These are phyloP conservation scores for Blastobasis lacticolella DNA, from an alignment of 2,888 invertebrate species.

Conservation along the genomic window DNA sequence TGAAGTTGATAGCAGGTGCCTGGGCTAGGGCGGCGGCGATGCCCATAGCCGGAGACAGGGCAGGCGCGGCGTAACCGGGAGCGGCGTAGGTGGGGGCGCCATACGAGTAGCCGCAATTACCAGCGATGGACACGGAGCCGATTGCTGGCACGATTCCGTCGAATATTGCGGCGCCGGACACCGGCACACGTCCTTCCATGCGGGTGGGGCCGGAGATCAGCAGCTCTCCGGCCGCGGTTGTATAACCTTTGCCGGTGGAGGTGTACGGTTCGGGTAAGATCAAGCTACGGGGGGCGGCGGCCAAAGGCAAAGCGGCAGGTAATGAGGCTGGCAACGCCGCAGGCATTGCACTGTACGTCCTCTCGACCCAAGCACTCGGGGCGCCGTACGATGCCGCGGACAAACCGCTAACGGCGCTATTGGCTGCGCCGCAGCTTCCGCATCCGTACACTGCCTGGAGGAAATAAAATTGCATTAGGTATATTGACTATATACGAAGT, in stretches of 20 bases:
- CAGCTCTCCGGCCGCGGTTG: conserved; percentile 23
- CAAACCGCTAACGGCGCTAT: conserved; percentile 3
- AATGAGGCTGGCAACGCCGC: too few relatives aligned
- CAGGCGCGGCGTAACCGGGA: neutral
- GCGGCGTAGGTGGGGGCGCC: neutral
- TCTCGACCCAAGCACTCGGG: too few relatives aligned
- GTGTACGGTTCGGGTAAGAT: too few relatives aligned
- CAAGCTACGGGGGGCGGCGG: too few relatives aligned
- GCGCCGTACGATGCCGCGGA: neutral
- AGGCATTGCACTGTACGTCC: too few relatives aligned
- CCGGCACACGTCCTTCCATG: conserved; percentile 28
- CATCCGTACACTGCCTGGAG: neutral
- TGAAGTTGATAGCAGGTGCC: too few relatives aligned
- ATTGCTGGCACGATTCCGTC: conserved; percentile 20
- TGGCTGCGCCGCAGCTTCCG: conserved; percentile 7
- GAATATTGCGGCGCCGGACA: conserved; percentile 26
- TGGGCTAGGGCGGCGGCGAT: too few relatives aligned
- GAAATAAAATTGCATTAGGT: neutral
- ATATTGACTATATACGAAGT: neutral
- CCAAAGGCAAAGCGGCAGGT: too few relatives aligned
- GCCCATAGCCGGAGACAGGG: too few relatives aligned
- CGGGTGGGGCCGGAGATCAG: conserved; percentile 23
- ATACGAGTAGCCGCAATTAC: conserved; percentile 21
- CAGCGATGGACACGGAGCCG: conserved; percentile 25
- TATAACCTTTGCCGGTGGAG: neutral